Conservation (phyloP, 2,888 invertebrate species). For the Ennomos erosarius region DNA sequence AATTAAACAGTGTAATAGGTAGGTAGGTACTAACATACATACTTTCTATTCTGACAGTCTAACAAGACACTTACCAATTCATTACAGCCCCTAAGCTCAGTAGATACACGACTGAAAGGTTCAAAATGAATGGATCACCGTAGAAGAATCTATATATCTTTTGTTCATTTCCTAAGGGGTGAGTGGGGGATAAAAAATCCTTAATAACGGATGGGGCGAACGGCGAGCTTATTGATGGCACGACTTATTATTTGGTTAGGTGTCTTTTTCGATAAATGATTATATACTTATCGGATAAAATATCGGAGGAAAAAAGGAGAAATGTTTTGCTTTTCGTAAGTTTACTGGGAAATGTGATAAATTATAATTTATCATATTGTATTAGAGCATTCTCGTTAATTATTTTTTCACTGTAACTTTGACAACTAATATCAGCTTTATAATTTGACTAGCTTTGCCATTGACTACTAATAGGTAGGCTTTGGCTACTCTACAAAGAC, state of each 20-base stretch:
- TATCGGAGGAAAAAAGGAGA: neutral
- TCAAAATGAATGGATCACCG: conserved; percentile 25
- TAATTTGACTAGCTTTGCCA: too few species aligned
- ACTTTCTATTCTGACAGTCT: too few species aligned
- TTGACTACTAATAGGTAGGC: too few species aligned
- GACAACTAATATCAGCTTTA: too few species aligned
- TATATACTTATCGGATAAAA: conserved; percentile 21
- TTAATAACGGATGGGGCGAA: conserved; percentile 54
- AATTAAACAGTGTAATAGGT: too few species aligned
- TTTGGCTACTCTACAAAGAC: too few species aligned
- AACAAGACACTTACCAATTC: conserved; percentile 5
- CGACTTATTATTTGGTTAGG: conserved; percentile 61
- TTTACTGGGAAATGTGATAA: too few species aligned
- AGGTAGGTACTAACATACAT: too few species aligned
- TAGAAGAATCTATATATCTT: conserved; percentile 44
- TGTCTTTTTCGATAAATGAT: conserved; percentile 35
- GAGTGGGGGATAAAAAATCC: conserved; percentile 51
- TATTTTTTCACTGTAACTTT: too few species aligned
- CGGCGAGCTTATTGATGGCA: conserved; percentile 53
- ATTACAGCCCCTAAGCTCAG: conserved; percentile 21
- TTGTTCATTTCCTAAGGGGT: conserved; percentile 48
- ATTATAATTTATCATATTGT: too few species aligned
- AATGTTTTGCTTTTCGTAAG: too few species aligned
- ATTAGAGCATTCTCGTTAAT: too few species aligned
- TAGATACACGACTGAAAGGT: conserved; percentile 16